Base-by-base conservation (phyloP, 1,140 invertebrate species). In the Brachionus sp. region DNA sequence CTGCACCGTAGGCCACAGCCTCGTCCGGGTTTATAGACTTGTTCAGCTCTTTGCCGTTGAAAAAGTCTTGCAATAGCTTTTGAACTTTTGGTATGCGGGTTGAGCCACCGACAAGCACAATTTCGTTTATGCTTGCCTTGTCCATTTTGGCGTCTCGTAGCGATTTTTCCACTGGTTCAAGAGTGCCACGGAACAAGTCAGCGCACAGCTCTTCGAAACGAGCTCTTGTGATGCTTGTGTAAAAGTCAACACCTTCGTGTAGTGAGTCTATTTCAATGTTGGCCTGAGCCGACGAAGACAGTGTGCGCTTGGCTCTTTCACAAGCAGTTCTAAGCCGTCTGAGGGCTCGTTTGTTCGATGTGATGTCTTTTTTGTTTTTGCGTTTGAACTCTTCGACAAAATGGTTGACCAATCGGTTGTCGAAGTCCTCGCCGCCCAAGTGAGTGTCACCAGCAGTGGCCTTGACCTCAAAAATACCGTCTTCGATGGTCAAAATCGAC, bases 171-270 rank as follows among this genome's bases (percentile, higher is more conserved):
- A 99, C 97, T 6, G 97, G 97, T 89, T 98, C 98, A 90, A 99
- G 92, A 3, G 98, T 99, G 25, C 95, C 96, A 86, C 95, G 92
- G 94, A 99, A 99, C 39, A 99, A 91, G 89, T 99, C 96, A 94
- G 98, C 96, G 91, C 99, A 99, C 87, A 99, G 90, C 89, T 99
- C 98, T 89, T 99, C 98, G 88, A 99, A 99, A 90, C 98, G 98
- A 86, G 98, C 97, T 87, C 98, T 92, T 83, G 98, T 99, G 57
- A 99, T 91, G 10, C 95, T 97, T 90, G 99, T 97, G 16, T 94
- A 96, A 92, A 99, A 99, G 87, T 99, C 97, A 87, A 98, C 95
- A 86, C 97, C 96, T 87, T 99, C 96, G 86, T 95, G 98, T 92
- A 99, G 94, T 13, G 95, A 97, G 91, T 99, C 98, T 87, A 99